Evolutionary conservation across 2,888 invertebrate genomes (phyloP), one percentile per base, ranked within the genome.

Genomic region (Chorisops tibialis): DNA sequence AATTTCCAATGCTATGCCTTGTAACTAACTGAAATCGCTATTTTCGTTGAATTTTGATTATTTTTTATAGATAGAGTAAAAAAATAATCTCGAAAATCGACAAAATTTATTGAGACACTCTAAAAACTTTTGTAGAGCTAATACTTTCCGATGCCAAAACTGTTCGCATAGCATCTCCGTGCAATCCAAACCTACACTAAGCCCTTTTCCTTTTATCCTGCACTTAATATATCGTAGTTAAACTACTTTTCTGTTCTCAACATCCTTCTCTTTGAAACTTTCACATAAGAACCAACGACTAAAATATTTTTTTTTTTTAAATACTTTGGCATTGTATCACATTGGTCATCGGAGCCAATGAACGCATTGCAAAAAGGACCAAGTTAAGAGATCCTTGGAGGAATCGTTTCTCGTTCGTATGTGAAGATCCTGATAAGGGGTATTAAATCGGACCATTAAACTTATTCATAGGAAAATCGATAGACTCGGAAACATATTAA

Each of bases 391-490:
- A 30, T 30, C 2, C 30, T 30, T n/a, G 3, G 7, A 5, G 30
- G 30, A 30, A 9, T 9, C 30, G 7, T 30, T 30, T 30, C n/a
- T n/a, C n/a, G 30, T 9, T 7, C 5, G 7, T 30, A 30, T 9
- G 30, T 30, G 5, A 30, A 5, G 30, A 30, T 22, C n/a, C 30
- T 56, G 56, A 56, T 56, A 56, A 56, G 56, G 56, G 35, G 43
- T 30, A 56, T 56, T 56, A 56, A 56, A 56, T 45, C 56, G 56
- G 56, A 30, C 56, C 56, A 56, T 56, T 56, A 56, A 56, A 56
- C 56, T 56, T 56, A 56, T 56, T 56, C 56, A 56, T 56, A 45
- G 56, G 56, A 56, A 56, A 56, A 56, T 56, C 56, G 56, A 56
- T 56, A 56, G 56, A 43, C 56, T 56, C 56, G 45, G 30, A 56